Conservation (phyloP, 2,888 invertebrate species). For the Limulus polyphemus region DNA sequence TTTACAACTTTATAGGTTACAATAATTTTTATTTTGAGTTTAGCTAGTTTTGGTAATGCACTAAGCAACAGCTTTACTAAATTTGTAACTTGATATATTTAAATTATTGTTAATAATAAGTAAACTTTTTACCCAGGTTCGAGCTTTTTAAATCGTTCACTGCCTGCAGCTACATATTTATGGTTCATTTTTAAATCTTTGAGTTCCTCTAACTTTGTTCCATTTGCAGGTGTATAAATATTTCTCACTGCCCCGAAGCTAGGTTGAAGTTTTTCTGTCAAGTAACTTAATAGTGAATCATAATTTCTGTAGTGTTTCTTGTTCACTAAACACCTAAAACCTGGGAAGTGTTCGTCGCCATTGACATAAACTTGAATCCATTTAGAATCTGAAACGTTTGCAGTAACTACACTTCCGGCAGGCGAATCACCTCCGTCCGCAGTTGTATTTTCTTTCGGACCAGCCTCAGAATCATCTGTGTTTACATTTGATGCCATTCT, state of each 20-base stretch:
- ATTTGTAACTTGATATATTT: no score
- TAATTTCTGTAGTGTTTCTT: conserved; percentile 21
- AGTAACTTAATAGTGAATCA: conserved; percentile 22
- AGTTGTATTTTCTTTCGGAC: no score
- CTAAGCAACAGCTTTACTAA: no score
- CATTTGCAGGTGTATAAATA: conserved; percentile 24
- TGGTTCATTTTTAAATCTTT: conserved; percentile 22
- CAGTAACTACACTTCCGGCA: no score
- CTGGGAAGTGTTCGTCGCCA: conserved; percentile 21
- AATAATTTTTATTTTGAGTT: no score
- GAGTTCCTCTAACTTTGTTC: conserved; percentile 14
- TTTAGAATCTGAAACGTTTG: conserved; percentile 15
- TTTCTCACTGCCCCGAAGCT: conserved; percentile 25
- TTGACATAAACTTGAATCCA: conserved; percentile 24
- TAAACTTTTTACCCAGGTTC: conserved; percentile 13
- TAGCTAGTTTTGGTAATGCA: no score
- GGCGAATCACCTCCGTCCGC: no score
- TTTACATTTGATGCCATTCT: no score
- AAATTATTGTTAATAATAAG: background rate
- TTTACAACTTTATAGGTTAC: no score
- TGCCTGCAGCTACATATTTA: conserved; percentile 25
- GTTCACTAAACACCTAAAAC: conserved; percentile 22
- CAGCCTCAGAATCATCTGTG: no score
- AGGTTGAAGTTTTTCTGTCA: conserved; percentile 25
- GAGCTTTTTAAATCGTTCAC: conserved; percentile 20